phyloP scores from a whole-genome alignment of 2,113 vertebrate genomes.

The Pachycephala philippinensis region DNA sequence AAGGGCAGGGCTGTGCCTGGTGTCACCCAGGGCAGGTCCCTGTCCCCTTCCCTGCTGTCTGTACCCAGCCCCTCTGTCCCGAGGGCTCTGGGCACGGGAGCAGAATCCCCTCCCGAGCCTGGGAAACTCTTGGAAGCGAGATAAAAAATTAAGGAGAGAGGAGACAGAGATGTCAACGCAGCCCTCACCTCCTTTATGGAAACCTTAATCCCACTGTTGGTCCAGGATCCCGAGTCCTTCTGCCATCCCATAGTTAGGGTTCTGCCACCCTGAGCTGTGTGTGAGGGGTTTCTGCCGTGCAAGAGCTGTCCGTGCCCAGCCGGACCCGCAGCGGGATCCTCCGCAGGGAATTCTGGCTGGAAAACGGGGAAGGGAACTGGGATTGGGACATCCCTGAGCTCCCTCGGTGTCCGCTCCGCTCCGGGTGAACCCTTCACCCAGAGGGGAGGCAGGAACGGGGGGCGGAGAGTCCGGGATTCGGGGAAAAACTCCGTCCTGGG shows the following conservation, averaged over 20 bases:
- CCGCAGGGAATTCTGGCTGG: background rate
- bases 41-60: background rate
- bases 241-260: rapidly evolving
- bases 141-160: too few relatives aligned
- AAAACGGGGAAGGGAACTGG: rapidly evolving
- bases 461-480: background rate
- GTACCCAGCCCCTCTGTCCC: rapidly evolving
- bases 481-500: background rate
- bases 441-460: background rate
- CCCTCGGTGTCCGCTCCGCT: background rate
- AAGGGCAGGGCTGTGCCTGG: background rate
- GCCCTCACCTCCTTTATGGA: rapidly evolving
- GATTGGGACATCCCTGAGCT: rapidly evolving
- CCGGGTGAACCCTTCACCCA: rapidly evolving
- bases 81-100: too few relatives aligned
- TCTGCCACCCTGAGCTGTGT: rapidly evolving
- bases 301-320: rapidly evolving
- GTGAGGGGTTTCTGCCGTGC: background rate
- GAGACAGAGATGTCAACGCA: rapidly evolving
- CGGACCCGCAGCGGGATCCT: rapidly evolving
- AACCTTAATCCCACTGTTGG: rapidly evolving
- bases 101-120: background rate
- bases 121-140: background rate
- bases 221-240: rapidly evolving
- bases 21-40: background rate